Evolutionary conservation across 2,113 vertebrate genomes (phyloP).

Genomic region (Poecile atricapillus): DNA sequence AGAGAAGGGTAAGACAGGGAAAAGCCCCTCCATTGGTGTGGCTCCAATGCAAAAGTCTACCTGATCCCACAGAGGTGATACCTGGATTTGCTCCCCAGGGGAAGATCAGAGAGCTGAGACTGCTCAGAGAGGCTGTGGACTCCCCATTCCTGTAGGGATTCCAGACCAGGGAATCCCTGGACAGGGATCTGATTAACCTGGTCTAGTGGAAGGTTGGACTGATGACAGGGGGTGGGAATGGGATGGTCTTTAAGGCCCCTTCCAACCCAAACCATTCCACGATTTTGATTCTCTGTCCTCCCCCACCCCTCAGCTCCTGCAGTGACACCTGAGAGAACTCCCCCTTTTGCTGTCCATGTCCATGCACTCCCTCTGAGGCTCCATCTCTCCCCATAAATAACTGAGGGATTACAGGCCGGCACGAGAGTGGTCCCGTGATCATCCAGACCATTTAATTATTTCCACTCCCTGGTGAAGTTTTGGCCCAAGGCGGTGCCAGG

Average conservation of each 20-base stretch:
- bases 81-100: not conserved
- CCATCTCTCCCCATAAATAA: not conserved
- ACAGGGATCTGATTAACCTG: too few relatives aligned
- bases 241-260: not conserved
- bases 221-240: not conserved
- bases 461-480: not conserved
- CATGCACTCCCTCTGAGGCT: not conserved
- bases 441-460: not conserved
- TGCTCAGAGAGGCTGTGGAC: not conserved
- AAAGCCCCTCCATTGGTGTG: rapidly evolving
- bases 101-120: not conserved
- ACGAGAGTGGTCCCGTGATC: not conserved
- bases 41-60: not conserved
- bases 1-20: not conserved
- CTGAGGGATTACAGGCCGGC: not conserved
- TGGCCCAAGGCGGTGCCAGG: not conserved
- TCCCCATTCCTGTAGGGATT: not conserved
- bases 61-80: not conserved
- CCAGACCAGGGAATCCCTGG: not conserved
- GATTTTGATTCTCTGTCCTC: not conserved
- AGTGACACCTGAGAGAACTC: not conserved
- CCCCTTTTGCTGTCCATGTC: not conserved
- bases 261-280: not conserved
- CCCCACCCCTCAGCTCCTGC: not conserved
- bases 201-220: not conserved